Evolutionary conservation across 1,140 invertebrate genomes (phyloP), one percentile per base, ranked within the genome.

Genomic region (Caenorhabditis tropicalis): DNA sequence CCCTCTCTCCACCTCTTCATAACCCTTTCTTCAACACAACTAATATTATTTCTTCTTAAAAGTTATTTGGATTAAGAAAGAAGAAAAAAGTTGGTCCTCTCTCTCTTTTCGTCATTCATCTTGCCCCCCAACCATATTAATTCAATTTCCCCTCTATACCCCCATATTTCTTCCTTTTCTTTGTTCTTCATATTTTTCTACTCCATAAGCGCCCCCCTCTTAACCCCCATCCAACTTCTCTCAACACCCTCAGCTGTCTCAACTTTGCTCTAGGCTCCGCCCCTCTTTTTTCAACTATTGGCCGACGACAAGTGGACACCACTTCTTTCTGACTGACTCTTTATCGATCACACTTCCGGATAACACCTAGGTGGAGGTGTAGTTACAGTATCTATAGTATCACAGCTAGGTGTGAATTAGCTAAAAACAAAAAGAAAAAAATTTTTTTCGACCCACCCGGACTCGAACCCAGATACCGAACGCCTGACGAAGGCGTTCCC

Each of bases 51-150:
- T n/a, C n/a, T n/a, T n/a, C n/a, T n/a, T n/a, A 74, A 74, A 74
- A 74, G 65, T 74, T 74, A 29, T 16, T 74, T 31, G 16, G 33
- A 24, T 29, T 24, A 2, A 43, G n/a, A n/a, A n/a, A n/a, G n/a
- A n/a, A n/a, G n/a, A n/a, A n/a, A n/a, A n/a, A n/a, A n/a, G n/a
- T 74, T 43, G 16, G 15, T 46, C 29, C 53, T 27, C 49, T 27
- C 53, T 27, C 27, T 56, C 53, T 24, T 27, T 31, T 74, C 65
- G 65, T 74, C 65, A 74, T 74, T 43, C 36, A 74, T 74, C 65
- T 74, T 74, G 2, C 58, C 29, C 4, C 49, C 49, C 3, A 43
- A 5, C 31, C 58, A 65, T 65, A 65, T 65, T 65, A 65, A 65
- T 65, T 65, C 58, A 65, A 65, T 65, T 65, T 65, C 36, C 58